These are phyloP conservation scores for Xerus inauris DNA, from an alignment of 2,113 vertebrate genomes.

Conservation along the genomic window DNA sequence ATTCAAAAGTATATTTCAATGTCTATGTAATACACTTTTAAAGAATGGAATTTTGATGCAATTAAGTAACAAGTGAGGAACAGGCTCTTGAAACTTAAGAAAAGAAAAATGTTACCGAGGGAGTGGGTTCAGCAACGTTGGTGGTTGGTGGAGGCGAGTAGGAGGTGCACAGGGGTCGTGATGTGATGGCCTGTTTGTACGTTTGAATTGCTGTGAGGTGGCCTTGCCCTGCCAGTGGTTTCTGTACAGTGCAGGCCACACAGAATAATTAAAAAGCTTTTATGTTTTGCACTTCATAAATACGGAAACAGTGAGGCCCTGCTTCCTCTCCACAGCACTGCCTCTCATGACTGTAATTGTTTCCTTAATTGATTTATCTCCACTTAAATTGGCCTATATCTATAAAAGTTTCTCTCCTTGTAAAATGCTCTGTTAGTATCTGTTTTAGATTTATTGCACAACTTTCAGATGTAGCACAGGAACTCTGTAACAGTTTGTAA, in stretches of 20 bases:
- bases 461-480: slow-evolving; percentile 11
- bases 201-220: not conserved
- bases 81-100: not conserved
- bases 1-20: slow-evolving; percentile 17
- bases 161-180: not conserved
- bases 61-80: not conserved
- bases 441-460: slow-evolving; percentile 55
- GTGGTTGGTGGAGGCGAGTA: not conserved
- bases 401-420: slow-evolving; percentile 39
- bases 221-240: not conserved
- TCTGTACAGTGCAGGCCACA: not conserved
- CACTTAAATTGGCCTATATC: slow-evolving; percentile 44
- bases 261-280: slow-evolving; percentile 40
- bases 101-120: not conserved
- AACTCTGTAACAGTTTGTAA: slow-evolving; percentile 30
- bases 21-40: not conserved
- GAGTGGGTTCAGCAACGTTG: not conserved
- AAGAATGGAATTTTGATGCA: not conserved
- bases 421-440: slow-evolving; percentile 38
- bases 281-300: slow-evolving; percentile 50
- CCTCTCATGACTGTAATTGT: slow-evolving; percentile 44
- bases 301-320: not conserved
- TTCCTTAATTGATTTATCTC: slow-evolving; percentile 59
- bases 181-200: not conserved
- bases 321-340: slow-evolving; percentile 13